These are phyloP conservation scores for Morbakka virulenta DNA, from an alignment of 30 jellyfish, hydroid and myxozoan genomes.

Conservation along the genomic window DNA sequence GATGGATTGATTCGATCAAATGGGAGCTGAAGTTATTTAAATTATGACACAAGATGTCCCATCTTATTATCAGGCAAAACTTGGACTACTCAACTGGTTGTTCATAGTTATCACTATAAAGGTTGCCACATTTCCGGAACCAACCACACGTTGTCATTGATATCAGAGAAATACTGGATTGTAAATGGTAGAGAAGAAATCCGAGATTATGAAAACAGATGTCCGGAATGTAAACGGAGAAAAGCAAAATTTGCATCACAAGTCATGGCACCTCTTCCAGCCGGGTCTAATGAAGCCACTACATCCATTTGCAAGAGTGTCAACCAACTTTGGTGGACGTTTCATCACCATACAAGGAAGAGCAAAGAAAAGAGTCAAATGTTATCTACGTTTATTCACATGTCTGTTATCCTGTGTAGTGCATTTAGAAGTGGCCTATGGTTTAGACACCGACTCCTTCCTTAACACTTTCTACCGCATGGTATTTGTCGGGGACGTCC, in stretches of 20 bases:
- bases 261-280: conserved; percentile 48
- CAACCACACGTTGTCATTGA: background rate
- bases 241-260: conserved; percentile 29
- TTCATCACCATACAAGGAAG: no score
- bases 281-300: conserved; percentile 7
- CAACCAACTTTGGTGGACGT: conserved; percentile 52
- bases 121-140: background rate
- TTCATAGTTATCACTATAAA: no score
- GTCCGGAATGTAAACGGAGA: conserved; percentile 17
- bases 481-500: conserved; percentile 55
- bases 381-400: conserved; percentile 41
- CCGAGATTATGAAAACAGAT: conserved; percentile 1
- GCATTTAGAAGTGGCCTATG: conserved; percentile 56
- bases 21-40: conserved; percentile 39
- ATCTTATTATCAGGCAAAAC: conserved; percentile 30
- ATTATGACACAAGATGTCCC: conserved; percentile 29
- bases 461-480: conserved; percentile 45
- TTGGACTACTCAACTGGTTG: conserved; percentile 15
- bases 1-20: conserved; percentile 37
- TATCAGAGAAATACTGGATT: no score
- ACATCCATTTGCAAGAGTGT: conserved; percentile 37
- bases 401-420: conserved; percentile 64
- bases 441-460: no score
- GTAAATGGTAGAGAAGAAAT: conserved; percentile 29
- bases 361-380: conserved; percentile 12